Evolutionary conservation across 92 coral and sea anemone genomes (phyloP).

Genomic region (Epizoanthus illoricatus): DNA sequence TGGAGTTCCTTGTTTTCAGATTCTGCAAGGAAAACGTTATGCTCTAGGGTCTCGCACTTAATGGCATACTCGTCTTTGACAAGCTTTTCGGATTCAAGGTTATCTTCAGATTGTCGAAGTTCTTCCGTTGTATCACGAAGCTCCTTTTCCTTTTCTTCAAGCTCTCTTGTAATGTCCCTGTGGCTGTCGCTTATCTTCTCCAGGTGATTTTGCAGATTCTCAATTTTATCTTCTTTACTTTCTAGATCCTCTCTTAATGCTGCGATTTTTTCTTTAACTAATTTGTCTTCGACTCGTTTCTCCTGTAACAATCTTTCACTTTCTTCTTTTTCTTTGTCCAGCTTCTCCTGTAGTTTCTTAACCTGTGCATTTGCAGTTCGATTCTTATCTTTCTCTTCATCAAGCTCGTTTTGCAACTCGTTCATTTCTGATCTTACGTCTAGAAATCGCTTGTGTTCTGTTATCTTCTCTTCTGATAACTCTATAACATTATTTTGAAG

Average conservation of each 20-base stretch:
- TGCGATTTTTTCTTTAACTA: constrained; percentile 45
- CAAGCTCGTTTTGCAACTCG: constrained; percentile 58
- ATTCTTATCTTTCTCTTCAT: constrained; percentile 53
- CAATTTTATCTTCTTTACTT: constrained; percentile 56
- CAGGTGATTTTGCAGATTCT: constrained; percentile 25
- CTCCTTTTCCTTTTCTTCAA: constrained; percentile 15
- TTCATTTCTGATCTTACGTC: constrained; percentile 66
- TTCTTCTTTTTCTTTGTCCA: constrained; percentile 47
- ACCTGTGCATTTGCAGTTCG: constrained; percentile 40
- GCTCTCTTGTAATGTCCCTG: not conserved
- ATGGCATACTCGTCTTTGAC: constrained; percentile 68
- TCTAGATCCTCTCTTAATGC: constrained; percentile 44
- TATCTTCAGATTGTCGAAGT: constrained; percentile 57
- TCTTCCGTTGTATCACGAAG: constrained; percentile 40
- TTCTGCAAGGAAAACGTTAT: constrained; percentile 60
- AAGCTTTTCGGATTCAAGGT: constrained; percentile 66
- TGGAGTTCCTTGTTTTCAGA: constrained; percentile 53
- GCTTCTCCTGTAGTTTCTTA: constrained; percentile 35
- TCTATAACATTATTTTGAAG: constrained; percentile 49
- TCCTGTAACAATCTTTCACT: constrained; percentile 19
- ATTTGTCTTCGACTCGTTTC: constrained; percentile 37
- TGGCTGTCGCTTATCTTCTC: constrained; percentile 8
- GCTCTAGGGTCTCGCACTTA: constrained; percentile 72
- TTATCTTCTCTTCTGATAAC: constrained; percentile 57
- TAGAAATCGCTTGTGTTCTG: constrained; percentile 57